Evolutionary conservation across 2,888 invertebrate species (phyloP).

Genomic region (Sinelater perroti): DNA sequence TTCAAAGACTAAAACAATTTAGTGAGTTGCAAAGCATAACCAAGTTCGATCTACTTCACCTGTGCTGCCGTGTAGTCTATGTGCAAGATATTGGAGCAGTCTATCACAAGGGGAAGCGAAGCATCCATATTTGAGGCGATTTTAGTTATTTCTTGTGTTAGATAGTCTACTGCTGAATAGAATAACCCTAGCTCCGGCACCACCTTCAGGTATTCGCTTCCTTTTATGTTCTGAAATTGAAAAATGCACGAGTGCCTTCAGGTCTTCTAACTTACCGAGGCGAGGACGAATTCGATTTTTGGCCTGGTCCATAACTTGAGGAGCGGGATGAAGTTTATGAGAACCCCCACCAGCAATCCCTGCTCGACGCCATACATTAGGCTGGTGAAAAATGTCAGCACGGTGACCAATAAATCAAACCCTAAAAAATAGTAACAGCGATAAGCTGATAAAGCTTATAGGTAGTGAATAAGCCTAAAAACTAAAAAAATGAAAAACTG

Average conservation of each 20-base stretch:
- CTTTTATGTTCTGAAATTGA: slow-evolving; percentile 58
- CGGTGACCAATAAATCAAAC: slow-evolving; percentile 64
- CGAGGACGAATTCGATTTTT: slow-evolving; percentile 48
- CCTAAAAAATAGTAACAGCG: too few species aligned
- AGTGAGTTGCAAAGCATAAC: background rate
- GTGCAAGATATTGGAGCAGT: slow-evolving; percentile 34
- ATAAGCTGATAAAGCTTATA: too few species aligned
- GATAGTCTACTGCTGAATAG: slow-evolving; percentile 75
- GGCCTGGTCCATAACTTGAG: slow-evolving; percentile 76
- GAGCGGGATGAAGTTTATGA: slow-evolving; percentile 70
- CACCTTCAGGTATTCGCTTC: slow-evolving; percentile 66
- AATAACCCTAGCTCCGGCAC: slow-evolving; percentile 73
- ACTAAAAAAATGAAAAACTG: too few species aligned
- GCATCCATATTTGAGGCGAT: slow-evolving; percentile 53
- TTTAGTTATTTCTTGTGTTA: slow-evolving; percentile 66
- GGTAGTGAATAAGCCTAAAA: too few species aligned
- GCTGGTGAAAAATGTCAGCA: slow-evolving; percentile 74
- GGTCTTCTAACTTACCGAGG: slow-evolving; percentile 44
- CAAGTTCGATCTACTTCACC: too few species aligned
- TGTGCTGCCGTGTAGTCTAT: slow-evolving; percentile 39
- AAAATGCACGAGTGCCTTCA: background rate
- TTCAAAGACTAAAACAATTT: slow-evolving; percentile 15
- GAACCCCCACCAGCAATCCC: slow-evolving; percentile 78
- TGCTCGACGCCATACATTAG: slow-evolving; percentile 78
- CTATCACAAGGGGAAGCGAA: slow-evolving; percentile 28